phyloP scores from a whole-genome alignment of 2,888 invertebrate genomes.

The Drosophila neotestacea region DNA sequence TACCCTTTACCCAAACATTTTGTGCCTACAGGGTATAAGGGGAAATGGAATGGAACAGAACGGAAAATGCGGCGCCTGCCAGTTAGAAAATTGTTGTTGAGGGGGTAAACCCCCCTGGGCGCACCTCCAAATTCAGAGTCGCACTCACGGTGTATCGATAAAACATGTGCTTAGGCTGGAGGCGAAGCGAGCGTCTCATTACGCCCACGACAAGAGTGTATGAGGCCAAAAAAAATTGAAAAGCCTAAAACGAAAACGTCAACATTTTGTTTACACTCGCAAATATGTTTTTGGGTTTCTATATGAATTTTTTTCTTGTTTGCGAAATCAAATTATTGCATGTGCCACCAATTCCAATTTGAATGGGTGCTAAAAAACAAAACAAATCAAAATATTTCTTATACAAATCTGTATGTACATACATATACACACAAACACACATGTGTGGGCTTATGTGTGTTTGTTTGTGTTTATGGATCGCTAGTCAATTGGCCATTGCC shows the following conservation, averaged over 20 bases:
- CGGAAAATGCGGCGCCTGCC: slow-evolving; percentile 59
- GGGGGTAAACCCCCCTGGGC: slow-evolving; percentile 22
- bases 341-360: slow-evolving; percentile 72
- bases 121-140: slow-evolving; percentile 21
- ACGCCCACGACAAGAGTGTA: slow-evolving; percentile 35
- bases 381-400: slow-evolving; percentile 14
- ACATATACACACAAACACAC: neutral
- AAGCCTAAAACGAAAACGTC: slow-evolving; percentile 52
- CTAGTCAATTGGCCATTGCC: slow-evolving; percentile 54
- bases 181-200: slow-evolving; percentile 45
- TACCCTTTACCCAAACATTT: neutral
- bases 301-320: slow-evolving; percentile 29
- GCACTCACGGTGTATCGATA: slow-evolving; percentile 72
- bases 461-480: slow-evolving; percentile 21
- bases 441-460: neutral
- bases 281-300: slow-evolving; percentile 31
- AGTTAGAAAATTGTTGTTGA: slow-evolving; percentile 55
- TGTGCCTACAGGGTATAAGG: slow-evolving; percentile 20
- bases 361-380: slow-evolving; percentile 49
- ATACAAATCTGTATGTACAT: neutral
- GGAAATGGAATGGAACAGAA: slow-evolving; percentile 38
- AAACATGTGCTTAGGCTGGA: slow-evolving; percentile 54
- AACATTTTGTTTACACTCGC: slow-evolving; percentile 60
- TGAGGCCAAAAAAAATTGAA: slow-evolving; percentile 36
- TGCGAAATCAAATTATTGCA: slow-evolving; percentile 75